Percentiles rank a stretch among this genome's conserved stretches.
Evolutionary conservation across 1,140 invertebrate species (phyloP).

Genomic region (Psix sp.): DNA sequence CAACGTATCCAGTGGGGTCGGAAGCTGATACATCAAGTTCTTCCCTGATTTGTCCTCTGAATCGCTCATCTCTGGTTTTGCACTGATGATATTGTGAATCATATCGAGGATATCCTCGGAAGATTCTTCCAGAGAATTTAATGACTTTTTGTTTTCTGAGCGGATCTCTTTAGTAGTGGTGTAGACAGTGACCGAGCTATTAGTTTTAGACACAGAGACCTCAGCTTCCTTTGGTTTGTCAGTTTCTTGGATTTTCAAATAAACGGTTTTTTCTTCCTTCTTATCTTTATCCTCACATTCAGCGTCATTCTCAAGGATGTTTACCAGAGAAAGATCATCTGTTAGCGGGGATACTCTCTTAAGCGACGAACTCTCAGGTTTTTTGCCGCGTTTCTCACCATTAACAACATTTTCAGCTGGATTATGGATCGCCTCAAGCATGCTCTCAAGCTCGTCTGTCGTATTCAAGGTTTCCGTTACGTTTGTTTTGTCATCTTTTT

Average conservation of each 20-base stretch:
- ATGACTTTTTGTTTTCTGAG: slow-evolving; percentile 45
- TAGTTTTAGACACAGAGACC: slow-evolving; percentile 39
- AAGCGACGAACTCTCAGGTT: slow-evolving; percentile 58
- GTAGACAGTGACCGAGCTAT: slow-evolving; percentile 45
- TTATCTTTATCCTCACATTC: slow-evolving; percentile 68
- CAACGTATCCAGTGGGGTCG: slow-evolving; percentile 70
- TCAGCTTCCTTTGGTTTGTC: slow-evolving; percentile 61
- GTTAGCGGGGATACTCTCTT: slow-evolving; percentile 73
- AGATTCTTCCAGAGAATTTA: slow-evolving; percentile 74
- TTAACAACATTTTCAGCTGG: slow-evolving; percentile 68
- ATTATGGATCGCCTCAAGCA: slow-evolving; percentile 76
- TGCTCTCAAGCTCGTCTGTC: slow-evolving; percentile 74
- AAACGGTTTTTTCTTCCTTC: slow-evolving; percentile 59
- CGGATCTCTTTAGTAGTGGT: slow-evolving; percentile 50
- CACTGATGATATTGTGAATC: slow-evolving; percentile 81
- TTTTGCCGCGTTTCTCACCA: slow-evolving; percentile 62
- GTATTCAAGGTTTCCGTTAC: slow-evolving; percentile 62
- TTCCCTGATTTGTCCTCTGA: slow-evolving; percentile 66
- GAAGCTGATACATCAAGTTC: slow-evolving; percentile 71
- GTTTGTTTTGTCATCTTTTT: slow-evolving; percentile 39
- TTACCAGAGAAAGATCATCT: slow-evolving; percentile 73
- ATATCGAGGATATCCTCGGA: slow-evolving; percentile 84
- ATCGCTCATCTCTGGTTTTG: slow-evolving; percentile 75
- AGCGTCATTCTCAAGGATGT: slow-evolving; percentile 73
- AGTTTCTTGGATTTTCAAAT: slow-evolving; percentile 59